Conservation (phyloP, 2,797 vertebrate species). For the Brotula barbata region DNA sequence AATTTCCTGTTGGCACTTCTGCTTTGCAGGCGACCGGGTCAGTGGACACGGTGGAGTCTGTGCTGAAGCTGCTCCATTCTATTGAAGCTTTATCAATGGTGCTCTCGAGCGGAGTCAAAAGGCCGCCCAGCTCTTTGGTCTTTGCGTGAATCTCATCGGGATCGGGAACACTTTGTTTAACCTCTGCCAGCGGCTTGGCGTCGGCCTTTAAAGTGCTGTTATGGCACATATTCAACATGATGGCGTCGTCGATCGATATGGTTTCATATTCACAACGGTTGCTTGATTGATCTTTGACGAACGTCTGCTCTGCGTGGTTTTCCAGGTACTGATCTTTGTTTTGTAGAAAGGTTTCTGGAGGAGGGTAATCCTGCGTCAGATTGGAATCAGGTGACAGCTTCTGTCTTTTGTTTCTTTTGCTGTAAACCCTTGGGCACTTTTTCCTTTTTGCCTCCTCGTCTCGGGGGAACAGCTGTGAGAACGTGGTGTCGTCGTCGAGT, state of each 20-base stretch:
- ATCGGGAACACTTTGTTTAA: conserved; percentile 30
- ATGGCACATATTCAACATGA: conserved; percentile 86
- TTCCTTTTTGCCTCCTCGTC: conserved; percentile 84
- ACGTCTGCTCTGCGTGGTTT: conserved; percentile 72
- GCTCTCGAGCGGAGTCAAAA: conserved; percentile 71
- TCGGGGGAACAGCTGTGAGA: conserved; percentile 90
- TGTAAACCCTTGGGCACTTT: conserved; percentile 89
- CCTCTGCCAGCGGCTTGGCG: conserved; percentile 38
- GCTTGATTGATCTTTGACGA: conserved; percentile 71
- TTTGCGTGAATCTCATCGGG: conserved; percentile 56
- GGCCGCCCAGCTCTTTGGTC: conserved; percentile 56
- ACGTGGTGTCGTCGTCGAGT: conserved; percentile 86
- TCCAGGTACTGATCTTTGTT: conserved; percentile 70
- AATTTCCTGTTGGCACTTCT: conserved; percentile 52
- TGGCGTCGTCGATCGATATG: conserved; percentile 82
- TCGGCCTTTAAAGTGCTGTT: conserved; percentile 72
- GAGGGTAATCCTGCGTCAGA: conserved; percentile 32
- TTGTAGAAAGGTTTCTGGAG: conserved; percentile 55
- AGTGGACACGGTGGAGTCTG: conserved; percentile 58
- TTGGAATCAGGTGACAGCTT: conserved; percentile 59
- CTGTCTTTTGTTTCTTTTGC: conserved; percentile 86
- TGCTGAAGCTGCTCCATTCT: conserved; percentile 74
- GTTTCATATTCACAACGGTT: conserved; percentile 83
- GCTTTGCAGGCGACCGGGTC: conserved; percentile 68
- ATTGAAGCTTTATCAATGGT: conserved; percentile 62